Conservation (phyloP, 2,888 invertebrate genomes). For the Nebria salina region DNA sequence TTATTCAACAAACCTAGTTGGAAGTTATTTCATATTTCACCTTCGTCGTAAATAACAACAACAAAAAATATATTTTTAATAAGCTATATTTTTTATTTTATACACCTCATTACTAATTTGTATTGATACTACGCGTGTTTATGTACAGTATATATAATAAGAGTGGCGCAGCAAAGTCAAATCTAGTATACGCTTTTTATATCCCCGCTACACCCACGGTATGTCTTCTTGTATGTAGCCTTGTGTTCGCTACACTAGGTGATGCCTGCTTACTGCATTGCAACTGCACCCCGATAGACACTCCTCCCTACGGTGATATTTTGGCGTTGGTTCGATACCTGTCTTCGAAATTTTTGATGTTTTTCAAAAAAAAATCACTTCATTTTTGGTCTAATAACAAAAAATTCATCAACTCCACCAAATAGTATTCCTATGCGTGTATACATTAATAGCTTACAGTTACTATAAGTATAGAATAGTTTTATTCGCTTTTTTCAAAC, state of each 20-base stretch:
- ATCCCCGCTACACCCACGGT: neutral
- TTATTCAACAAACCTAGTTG: neutral
- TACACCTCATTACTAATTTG: too few species aligned
- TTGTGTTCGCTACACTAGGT: neutral
- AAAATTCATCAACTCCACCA: too few species aligned
- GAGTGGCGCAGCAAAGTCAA: neutral
- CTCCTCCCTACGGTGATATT: constrained; percentile 18
- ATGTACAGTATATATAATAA: neutral
- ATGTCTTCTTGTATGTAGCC: neutral
- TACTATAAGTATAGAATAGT: too few species aligned
- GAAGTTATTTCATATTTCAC: neutral
- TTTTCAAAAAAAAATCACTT: neutral
- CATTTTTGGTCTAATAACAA: too few species aligned
- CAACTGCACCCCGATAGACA: constrained; percentile 19
- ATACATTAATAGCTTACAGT: too few species aligned
- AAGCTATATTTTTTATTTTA: too few species aligned
- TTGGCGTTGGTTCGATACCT: constrained; percentile 15
- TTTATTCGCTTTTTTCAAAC: too few species aligned
- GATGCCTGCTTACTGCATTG: constrained; percentile 21
- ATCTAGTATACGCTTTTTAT: neutral
- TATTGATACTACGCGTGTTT: too few species aligned
- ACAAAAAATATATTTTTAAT: too few species aligned
- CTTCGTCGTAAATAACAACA: too few species aligned
- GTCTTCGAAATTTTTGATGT: neutral
- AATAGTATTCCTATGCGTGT: too few species aligned